Evolutionary conservation across 1,140 invertebrate species (phyloP).

Genomic region (Brachionus rubens): DNA sequence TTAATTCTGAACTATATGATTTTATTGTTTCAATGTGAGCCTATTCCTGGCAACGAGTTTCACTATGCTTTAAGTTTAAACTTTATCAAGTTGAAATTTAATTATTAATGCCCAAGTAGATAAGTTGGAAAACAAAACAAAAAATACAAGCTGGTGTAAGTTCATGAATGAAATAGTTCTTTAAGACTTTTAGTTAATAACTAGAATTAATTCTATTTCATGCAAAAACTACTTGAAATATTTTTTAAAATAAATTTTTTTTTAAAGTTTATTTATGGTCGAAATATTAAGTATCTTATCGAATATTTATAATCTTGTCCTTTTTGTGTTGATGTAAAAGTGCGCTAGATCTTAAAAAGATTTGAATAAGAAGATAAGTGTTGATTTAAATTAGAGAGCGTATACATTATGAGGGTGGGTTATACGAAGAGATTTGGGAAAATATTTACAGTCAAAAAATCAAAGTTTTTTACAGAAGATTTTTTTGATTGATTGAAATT

Average conservation of each 20-base stretch:
- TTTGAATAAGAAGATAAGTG: not conserved
- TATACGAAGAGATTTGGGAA: not conserved
- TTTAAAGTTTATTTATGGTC: not conserved
- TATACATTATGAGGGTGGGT: no score
- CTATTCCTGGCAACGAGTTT: no score
- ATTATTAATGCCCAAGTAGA: constrained; percentile 38
- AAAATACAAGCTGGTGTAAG: not conserved
- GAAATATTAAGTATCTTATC: not conserved
- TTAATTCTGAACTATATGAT: no score
- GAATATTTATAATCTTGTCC: not conserved
- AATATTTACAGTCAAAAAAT: constrained; percentile 21
- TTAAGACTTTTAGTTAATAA: no score
- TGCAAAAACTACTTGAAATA: constrained; percentile 32
- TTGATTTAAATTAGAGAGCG: not conserved
- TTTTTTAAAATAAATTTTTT: not conserved
- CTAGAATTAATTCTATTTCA: constrained; percentile 37
- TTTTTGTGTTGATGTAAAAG: not conserved
- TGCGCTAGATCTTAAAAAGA: constrained; percentile 4
- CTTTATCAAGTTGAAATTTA: not conserved
- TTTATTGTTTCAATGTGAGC: no score
- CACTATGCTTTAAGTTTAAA: no score
- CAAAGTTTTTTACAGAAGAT: not conserved
- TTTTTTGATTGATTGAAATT: constrained; percentile 30
- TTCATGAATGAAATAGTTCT: not conserved
- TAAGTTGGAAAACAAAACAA: constrained; percentile 24